A percentile compares a stretch with the other conserved stretches of the same genome.
Evolutionary conservation across 2,888 invertebrate species (phyloP).

Genomic region (Falcaria lacertinaria): DNA sequence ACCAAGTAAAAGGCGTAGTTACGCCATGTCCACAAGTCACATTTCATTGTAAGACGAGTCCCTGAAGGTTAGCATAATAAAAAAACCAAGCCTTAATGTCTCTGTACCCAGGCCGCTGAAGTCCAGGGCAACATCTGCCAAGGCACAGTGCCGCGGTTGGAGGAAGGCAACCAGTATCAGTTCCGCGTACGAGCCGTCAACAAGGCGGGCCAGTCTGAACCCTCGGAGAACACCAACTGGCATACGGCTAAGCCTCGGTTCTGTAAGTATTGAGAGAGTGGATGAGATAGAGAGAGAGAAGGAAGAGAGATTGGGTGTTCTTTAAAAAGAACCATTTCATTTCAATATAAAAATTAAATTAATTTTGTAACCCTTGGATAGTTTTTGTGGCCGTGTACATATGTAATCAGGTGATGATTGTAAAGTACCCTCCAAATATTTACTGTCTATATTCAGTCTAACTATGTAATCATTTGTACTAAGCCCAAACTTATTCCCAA

Average conservation of each 20-base stretch:
- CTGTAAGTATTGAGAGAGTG: constrained; percentile 87
- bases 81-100: not conserved
- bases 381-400: too few species aligned
- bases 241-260: constrained; percentile 93
- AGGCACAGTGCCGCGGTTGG: constrained; percentile 92
- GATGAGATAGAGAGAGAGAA: too few species aligned
- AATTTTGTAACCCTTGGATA: too few species aligned
- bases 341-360: too few species aligned
- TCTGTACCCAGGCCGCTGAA: constrained; percentile 83
- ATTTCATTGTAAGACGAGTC: too few species aligned
- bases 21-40: too few species aligned
- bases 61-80: too few species aligned
- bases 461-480: not conserved
- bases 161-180: constrained; percentile 97
- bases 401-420: too few species aligned
- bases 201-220: constrained; percentile 95
- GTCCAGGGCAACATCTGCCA: constrained; percentile 90
- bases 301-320: too few species aligned
- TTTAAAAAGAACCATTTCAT: too few species aligned
- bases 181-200: constrained; percentile 97
- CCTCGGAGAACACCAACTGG: constrained; percentile 94
- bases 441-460: not conserved
- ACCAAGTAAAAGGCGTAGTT: too few species aligned
- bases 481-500: constrained; percentile 14
- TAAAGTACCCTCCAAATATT: too few species aligned